Base-by-base conservation (phyloP, 2,888 invertebrate species). In the Archips crataeganus region DNA sequence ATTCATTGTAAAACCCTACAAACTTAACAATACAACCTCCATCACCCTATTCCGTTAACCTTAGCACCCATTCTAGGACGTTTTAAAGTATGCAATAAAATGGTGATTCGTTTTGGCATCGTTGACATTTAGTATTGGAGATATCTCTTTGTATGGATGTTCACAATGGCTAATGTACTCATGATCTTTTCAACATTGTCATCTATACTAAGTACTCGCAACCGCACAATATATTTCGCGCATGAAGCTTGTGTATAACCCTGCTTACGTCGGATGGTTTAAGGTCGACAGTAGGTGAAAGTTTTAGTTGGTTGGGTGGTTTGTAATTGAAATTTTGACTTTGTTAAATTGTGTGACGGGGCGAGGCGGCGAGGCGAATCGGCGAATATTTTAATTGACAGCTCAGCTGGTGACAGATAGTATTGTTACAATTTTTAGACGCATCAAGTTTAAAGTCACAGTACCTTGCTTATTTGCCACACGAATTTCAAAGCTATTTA, bases 271-370 rank as follows among this genome's bases (percentile, higher is more conserved):
- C 0, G 42, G 0, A 0, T 2, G 0, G 13, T 62, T 78, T 63
- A 63, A 45, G 47, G 61, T 34, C 47, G 45, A 57, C 59, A 10
- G 6, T 84, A 76, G 70, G 81, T 57, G 75, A 63, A 76, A 47
- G 15, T 32, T 70, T 67, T 82, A 23, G 47, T 65, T 73, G 39
- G 47, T 23, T 65, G 64, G 47, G 47, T 71, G 42, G 59, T 70
- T 70, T 45, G 88, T 92, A 93, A 93, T 92, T 91, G 92, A 91
- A 92, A 93, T 92, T 93, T 92, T 94, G 93, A 94, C 93, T 93
- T 91, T 84, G 78, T 81, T 89, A 91, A 93, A 85, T 90, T 79
- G 91, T 92, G 93, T 93, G 93, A 94, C 91, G 92, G 90, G 92
- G 92, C 87, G 82, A 83, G 80, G 76, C 75, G 76, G 84, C 84